Evolutionary conservation across 2,888 invertebrate species (phyloP), one percentile per base, ranked within the genome.

Genomic region (Apotomis betuletana): DNA sequence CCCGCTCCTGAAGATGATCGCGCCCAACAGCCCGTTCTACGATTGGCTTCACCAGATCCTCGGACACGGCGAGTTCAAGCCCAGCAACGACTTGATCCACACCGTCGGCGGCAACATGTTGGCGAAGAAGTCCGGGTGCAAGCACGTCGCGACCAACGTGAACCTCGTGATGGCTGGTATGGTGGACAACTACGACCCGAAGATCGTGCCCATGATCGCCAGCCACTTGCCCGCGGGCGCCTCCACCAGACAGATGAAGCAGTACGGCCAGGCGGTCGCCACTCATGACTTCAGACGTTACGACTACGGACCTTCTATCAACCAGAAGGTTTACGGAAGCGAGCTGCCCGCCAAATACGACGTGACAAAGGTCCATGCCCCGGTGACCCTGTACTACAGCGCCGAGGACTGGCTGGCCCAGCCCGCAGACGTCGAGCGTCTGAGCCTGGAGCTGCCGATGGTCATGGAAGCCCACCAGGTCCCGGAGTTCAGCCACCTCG

Each of bases 361-460:
- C 69, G 78, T 94, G 79, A 77, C 83, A 10, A 82, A 86, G 54
- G 92, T 94, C n/a, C 80, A 78, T 38, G 86, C 83, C 0, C 94
- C 94, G 0, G 90, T 93, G 27, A 83, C 82, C 1, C 77, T 94
- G 63, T 91, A 88, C 85, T 88, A 87, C 83, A 88, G 90, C 71
- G 86, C 87, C 13, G 95, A 95, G 61, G 97, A 97, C 86, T 95
- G 95, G 94, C 86, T 97, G 64, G 94, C 96, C 15, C 90, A 94
- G 73, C 93, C 94, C 59, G 85, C 87, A 78, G 96, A 96, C 75
- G 95, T 96, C 0, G 84, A 92, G 54, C 90, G 90, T 59, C 84
- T 96, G 74, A 90, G 91, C 63, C 83, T 85, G 5, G 90, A 94
- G 76, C 88, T 97, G 55, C 94, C 95, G 63, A 94, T 94, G 79